phyloP scores from a whole-genome alignment of 2,888 invertebrate genomes.

The Phaonia tiefii region DNA sequence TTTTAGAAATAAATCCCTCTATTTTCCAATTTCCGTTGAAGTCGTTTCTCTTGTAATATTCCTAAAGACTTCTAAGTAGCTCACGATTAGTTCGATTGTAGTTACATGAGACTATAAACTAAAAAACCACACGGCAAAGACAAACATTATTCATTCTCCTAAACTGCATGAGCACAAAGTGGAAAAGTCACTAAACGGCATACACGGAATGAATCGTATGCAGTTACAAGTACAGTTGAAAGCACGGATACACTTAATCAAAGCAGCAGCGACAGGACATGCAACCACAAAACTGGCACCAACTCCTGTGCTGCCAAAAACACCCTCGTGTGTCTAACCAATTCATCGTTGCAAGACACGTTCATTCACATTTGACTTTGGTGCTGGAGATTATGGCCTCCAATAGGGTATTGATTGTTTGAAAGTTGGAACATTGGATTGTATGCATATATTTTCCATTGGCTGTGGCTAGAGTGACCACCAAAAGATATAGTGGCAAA shows the following conservation, averaged over 20 bases:
- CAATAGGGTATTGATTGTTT: not conserved
- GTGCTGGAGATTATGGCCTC: slow-evolving; percentile 6
- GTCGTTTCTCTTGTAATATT: too few relatives aligned
- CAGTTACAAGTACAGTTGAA: too few relatives aligned
- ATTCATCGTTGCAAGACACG: not conserved
- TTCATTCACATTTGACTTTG: not conserved
- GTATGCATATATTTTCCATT: not conserved
- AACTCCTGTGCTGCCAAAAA: too few relatives aligned
- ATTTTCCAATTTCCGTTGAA: too few relatives aligned
- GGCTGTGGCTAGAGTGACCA: not conserved
- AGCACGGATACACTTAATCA: too few relatives aligned
- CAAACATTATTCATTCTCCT: slow-evolving; percentile 27
- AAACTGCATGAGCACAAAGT: not conserved
- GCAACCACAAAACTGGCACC: too few relatives aligned
- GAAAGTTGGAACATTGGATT: not conserved
- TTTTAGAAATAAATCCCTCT: too few relatives aligned
- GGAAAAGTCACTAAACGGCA: slow-evolving; percentile 23
- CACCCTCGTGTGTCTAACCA: too few relatives aligned
- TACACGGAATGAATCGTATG: not conserved
- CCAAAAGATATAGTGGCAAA: slow-evolving; percentile 26
- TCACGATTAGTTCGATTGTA: too few relatives aligned
- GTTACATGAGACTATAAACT: too few relatives aligned
- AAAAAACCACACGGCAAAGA: slow-evolving; percentile 20
- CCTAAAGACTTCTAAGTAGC: too few relatives aligned
- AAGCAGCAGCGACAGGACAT: too few relatives aligned